Percentiles rank a stretch among this genome's conserved stretches.
Evolutionary conservation across 2,113 vertebrate genomes (phyloP).

Genomic region (Condylura cristata): DNA sequence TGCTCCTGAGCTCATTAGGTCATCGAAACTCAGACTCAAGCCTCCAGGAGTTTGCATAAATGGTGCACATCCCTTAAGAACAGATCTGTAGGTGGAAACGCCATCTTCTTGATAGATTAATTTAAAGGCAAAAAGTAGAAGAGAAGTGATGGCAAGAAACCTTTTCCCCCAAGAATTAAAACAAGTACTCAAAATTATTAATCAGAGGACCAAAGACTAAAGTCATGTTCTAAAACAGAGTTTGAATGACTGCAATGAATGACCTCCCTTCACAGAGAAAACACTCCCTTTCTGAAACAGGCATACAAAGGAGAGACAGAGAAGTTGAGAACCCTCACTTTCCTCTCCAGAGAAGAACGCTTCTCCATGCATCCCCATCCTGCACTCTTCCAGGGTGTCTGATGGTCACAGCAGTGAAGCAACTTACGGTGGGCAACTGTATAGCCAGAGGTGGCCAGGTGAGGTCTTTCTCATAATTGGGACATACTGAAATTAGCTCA

Average conservation of each 20-base stretch:
- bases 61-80: constrained; percentile 73
- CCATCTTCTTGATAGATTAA: constrained; percentile 80
- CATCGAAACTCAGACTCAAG: constrained; percentile 76
- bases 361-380: background rate
- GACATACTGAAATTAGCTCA: background rate
- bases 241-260: background rate
- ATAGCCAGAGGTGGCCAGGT: rapidly evolving
- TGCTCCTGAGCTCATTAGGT: constrained; percentile 80
- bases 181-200: background rate
- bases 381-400: rapidly evolving
- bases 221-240: background rate
- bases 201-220: background rate
- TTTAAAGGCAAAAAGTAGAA: constrained; percentile 77
- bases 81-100: constrained; percentile 74
- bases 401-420: background rate
- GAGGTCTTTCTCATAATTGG: background rate
- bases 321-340: background rate
- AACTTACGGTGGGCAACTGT: background rate
- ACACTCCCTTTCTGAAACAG: background rate
- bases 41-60: constrained; percentile 78
- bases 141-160: constrained; percentile 66
- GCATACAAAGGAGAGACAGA: background rate
- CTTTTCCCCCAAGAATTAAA: background rate
- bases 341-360: background rate
- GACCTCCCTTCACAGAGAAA: background rate